These are phyloP conservation scores for Cyprinodon brontotheroides DNA, from an alignment of 2,113 vertebrate species.

Conservation along the genomic window DNA sequence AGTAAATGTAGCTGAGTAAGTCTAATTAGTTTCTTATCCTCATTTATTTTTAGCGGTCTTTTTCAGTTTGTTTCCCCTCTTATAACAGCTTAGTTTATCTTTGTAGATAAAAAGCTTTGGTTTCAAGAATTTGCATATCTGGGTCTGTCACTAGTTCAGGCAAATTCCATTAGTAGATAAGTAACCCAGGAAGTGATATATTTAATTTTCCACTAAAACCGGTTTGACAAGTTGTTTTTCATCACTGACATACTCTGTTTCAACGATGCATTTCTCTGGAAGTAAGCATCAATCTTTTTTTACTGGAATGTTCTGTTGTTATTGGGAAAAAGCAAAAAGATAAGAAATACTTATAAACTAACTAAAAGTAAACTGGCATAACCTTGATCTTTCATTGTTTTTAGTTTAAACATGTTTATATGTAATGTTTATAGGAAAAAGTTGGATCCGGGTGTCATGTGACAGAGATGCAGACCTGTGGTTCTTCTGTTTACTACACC, in stretches of 20 bases:
- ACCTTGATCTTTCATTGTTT: neutral
- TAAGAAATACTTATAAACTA: neutral
- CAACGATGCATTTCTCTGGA: no score
- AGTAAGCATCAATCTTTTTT: neutral
- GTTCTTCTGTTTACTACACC: conserved; percentile 13
- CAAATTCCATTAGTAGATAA: neutral
- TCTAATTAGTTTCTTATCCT: neutral
- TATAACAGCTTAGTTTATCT: neutral
- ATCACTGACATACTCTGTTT: neutral
- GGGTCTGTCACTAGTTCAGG: neutral
- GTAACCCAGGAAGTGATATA: neutral
- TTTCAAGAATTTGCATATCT: neutral
- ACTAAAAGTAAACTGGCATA: neutral
- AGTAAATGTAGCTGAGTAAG: no score
- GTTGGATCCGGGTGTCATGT: neutral
- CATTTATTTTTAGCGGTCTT: neutral
- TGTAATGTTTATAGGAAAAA: neutral
- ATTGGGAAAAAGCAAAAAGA: neutral
- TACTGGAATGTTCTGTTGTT: neutral
- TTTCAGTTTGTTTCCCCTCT: neutral
- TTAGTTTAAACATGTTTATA: neutral
- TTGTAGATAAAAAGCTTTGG: neutral
- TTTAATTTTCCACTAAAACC: neutral
- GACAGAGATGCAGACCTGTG: conserved; percentile 2
- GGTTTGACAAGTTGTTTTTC: neutral